phyloP scores from a whole-genome alignment of 2,888 invertebrate genomes.

The Drosophila histrio region DNA sequence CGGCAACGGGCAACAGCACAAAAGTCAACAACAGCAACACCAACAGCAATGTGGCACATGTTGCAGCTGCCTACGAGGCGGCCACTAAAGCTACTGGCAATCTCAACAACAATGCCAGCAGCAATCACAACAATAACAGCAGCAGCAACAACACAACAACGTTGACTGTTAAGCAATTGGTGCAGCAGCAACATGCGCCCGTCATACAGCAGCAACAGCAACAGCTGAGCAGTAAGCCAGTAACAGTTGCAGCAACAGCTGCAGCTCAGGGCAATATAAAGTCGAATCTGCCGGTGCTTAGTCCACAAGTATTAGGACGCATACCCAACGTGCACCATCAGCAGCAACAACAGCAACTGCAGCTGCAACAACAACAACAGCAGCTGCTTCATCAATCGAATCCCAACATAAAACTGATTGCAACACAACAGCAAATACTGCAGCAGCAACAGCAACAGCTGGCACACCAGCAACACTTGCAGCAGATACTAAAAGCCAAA shows the following conservation, averaged over 20 bases:
- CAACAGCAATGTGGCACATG: constrained; percentile 63
- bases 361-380: constrained; percentile 46
- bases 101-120: constrained; percentile 48
- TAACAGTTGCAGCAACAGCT: constrained; percentile 19
- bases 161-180: constrained; percentile 80
- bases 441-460: constrained; percentile 80
- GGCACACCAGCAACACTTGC: constrained; percentile 81
- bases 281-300: constrained; percentile 47
- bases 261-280: constrained; percentile 53
- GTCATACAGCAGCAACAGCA: constrained; percentile 82
- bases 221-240: constrained; percentile 66
- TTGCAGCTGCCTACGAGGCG: constrained; percentile 73
- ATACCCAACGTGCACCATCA: constrained; percentile 72
- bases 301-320: constrained; percentile 74
- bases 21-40: constrained; percentile 26
- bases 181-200: constrained; percentile 81
- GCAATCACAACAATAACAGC: constrained; percentile 49
- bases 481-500: constrained; percentile 82
- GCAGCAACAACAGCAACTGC: constrained; percentile 53
- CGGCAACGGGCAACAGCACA: constrained; percentile 26
- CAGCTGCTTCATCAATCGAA: constrained; percentile 73
- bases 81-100: constrained; percentile 50
- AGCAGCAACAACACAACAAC: constrained; percentile 61
- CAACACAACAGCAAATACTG: constrained; percentile 79
- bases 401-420: constrained; percentile 81